Evolutionary conservation across 2,113 vertebrate genomes (phyloP), one percentile per base, ranked within the genome.

Genomic region (Cepphus grylle): DNA sequence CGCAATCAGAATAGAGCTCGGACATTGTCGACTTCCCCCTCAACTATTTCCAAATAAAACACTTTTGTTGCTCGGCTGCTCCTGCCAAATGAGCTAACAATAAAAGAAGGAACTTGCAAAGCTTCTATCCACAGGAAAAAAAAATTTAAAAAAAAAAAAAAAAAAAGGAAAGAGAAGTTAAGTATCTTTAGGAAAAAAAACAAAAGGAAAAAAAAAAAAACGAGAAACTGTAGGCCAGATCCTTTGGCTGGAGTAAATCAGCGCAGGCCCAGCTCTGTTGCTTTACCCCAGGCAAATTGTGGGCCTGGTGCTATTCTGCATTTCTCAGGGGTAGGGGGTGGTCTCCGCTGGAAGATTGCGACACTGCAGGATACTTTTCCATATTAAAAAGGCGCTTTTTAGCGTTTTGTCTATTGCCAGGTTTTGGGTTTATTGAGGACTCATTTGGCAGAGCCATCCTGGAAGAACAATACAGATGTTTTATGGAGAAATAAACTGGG

Each of bases 281-380:
- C 96, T 94, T 86, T 83, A 95, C 95, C 91, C 91, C 96, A 97
- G 93, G 96, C 93, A 90, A 93, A 89, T 15, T 85, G 87, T 87
- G 90, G 74, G 95, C 87, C 91, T 94, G 91, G 93, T 97, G 93
- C 93, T 97, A 73, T 55, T 94, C 93, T 94, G 91, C 87, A 86
- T 95, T 96, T 97, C 96, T 96, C 93, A 97, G 96, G 94, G 97
- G 97, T 82, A 94, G 95, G 96, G 93, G 96, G 96, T 95, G 96
- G 95, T 97, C 96, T 97, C 95, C 94, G 83, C 93, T 96, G 93
- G 89, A 95, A 95, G 96, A 93, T 95, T 97, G 96, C 93, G 18
- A 97, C 97, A 97, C 97, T 96, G 95, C 97, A 97, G 97, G 97
- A 97, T 96, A 97, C 95, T 97, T 97, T 97, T 97, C 97, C 97